phyloP scores from a whole-genome alignment of 1,140 invertebrate species.

The Scylla paramamosain region DNA sequence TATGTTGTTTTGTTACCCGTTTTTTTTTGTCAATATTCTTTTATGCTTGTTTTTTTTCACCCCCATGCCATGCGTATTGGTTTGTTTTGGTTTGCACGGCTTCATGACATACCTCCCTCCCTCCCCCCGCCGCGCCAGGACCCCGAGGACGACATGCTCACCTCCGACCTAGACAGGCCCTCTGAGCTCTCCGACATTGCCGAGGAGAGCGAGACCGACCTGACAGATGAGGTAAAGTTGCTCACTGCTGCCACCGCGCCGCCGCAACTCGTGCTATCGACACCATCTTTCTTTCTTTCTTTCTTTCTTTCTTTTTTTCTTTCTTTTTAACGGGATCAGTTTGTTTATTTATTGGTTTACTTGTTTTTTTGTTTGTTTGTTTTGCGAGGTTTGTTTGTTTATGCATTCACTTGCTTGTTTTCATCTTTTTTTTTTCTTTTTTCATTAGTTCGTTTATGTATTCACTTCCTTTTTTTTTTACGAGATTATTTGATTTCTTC shows the following conservation, averaged over 20 bases:
- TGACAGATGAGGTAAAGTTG: conserved; percentile 77
- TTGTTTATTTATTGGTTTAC: background rate
- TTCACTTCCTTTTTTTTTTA: background rate
- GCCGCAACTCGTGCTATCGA: too few species aligned
- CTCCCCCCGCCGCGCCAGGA: conserved; percentile 41
- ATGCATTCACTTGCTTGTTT: too few species aligned
- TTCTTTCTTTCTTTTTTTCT: background rate
- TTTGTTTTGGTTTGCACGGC: conserved; percentile 27
- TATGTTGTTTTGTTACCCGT: background rate
- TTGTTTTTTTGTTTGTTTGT: background rate
- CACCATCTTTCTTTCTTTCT: background rate
- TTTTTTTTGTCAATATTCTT: background rate
- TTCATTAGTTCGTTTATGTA: background rate
- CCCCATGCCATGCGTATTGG: background rate
- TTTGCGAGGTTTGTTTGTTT: too few species aligned
- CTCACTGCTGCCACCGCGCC: too few species aligned
- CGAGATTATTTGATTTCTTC: too few species aligned
- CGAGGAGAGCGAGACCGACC: conserved; percentile 81
- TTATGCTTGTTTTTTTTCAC: background rate
- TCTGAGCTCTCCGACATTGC: conserved; percentile 82
- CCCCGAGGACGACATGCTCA: conserved; percentile 60
- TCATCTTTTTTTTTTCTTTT: background rate
- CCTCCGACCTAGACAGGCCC: conserved; percentile 78
- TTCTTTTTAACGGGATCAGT: background rate
- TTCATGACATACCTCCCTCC: conserved; percentile 47